phyloP scores from a whole-genome alignment of 2,113 vertebrate genomes.

The Alexandromys fortis region DNA sequence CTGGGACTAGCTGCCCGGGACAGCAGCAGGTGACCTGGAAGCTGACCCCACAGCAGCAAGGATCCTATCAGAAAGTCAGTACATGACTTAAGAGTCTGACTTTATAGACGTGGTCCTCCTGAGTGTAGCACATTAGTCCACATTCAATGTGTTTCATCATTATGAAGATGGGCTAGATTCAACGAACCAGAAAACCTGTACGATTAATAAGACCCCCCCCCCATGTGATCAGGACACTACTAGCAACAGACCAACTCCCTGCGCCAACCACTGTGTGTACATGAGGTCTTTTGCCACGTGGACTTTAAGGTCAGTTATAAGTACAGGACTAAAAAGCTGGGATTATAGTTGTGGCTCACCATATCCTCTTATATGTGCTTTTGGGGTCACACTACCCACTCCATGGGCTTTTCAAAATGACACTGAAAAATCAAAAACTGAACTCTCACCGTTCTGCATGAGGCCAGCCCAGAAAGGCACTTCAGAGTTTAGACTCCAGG shows the following conservation, averaged over 20 bases:
- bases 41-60: background rate
- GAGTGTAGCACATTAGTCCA: background rate
- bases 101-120: background rate
- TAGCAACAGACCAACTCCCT: background rate
- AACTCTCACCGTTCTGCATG: background rate
- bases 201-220: background rate
- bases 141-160: background rate
- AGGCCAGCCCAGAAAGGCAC: background rate
- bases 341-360: background rate
- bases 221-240: background rate
- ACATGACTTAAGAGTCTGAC: background rate
- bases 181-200: background rate
- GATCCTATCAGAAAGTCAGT: background rate
- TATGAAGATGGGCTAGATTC: background rate
- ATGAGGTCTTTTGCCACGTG: background rate
- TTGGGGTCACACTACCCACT: background rate
- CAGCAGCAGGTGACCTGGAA: background rate
- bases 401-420: background rate
- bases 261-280: background rate
- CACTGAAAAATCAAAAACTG: background rate
- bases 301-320: background rate
- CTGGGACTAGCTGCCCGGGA: background rate
- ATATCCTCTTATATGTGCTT: background rate
- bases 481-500: background rate
- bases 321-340: background rate